These are phyloP conservation scores for Rhagologus leucostigma DNA, from an alignment of 2,113 vertebrate species.

Conservation along the genomic window DNA sequence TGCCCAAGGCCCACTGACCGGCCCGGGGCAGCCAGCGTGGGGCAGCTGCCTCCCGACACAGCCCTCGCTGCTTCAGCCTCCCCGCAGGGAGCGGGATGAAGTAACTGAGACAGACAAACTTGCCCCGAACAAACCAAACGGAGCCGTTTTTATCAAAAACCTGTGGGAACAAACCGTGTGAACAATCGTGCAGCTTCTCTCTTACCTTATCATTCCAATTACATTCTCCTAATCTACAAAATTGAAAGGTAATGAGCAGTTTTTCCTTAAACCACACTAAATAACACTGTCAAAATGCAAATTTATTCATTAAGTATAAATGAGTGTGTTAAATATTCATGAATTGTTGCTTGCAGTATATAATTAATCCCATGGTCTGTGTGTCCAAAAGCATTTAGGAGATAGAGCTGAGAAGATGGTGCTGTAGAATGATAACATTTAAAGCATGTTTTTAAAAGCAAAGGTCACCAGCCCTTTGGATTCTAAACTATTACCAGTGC, in stretches of 20 bases:
- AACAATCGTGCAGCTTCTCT: constrained; percentile 47
- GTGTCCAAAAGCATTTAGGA: constrained; percentile 73
- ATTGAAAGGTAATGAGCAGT: constrained; percentile 79
- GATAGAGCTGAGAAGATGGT: constrained; percentile 31
- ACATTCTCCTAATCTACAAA: constrained; percentile 75
- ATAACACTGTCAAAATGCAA: constrained; percentile 83
- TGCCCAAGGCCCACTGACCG: accelerated
- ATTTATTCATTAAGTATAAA: constrained; percentile 87
- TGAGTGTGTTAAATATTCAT: constrained; percentile 84
- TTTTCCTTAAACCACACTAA: constrained; percentile 82
- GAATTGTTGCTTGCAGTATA: constrained; percentile 76
- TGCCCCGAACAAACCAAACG: not conserved
- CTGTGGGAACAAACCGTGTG: not conserved
- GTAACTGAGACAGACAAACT: not conserved
- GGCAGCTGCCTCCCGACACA: accelerated
- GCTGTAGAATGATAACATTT: constrained; percentile 45
- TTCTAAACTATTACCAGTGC: constrained; percentile 9
- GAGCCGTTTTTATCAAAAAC: not conserved
- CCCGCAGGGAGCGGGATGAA: not conserved
- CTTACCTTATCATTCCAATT: constrained; percentile 74
- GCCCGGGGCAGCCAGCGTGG: accelerated
- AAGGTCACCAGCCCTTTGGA: constrained; percentile 24
- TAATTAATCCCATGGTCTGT: constrained; percentile 80
- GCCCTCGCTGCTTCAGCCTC: too few species aligned
- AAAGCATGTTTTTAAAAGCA: constrained; percentile 42